These are phyloP conservation scores for Alloscopus bannaensis DNA, from an alignment of 2,888 invertebrate species.

Conservation along the genomic window DNA sequence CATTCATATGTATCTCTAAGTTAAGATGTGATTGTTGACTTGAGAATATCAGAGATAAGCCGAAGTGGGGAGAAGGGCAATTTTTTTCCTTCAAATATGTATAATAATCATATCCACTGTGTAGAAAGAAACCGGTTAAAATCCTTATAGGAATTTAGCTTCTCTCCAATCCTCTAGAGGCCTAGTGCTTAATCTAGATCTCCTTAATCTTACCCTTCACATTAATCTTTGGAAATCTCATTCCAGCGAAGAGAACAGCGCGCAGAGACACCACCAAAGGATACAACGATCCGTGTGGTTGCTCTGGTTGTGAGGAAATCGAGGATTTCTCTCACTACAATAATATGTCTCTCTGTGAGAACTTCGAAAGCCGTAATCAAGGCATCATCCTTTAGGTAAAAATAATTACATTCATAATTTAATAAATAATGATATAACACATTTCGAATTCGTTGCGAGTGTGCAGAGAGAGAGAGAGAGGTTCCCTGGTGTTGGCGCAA, in stretches of 20 bases:
- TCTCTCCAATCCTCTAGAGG: slow-evolving; percentile 51
- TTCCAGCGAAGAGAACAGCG: slow-evolving; percentile 39
- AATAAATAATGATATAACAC: slow-evolving; percentile 56
- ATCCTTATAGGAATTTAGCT: slow-evolving; percentile 65
- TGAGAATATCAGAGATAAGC: too few relatives aligned
- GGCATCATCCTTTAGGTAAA: too few relatives aligned
- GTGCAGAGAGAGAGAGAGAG: too few relatives aligned
- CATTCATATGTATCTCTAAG: slow-evolving; percentile 19
- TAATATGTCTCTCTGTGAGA: too few relatives aligned
- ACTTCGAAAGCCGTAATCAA: too few relatives aligned
- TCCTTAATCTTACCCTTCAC: slow-evolving; percentile 50
- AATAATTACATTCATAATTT: slow-evolving; percentile 63
- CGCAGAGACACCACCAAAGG: too few relatives aligned
- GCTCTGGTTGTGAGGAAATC: too few relatives aligned
- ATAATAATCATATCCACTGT: too few relatives aligned
- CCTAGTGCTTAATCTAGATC: slow-evolving; percentile 61
- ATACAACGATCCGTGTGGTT: too few relatives aligned
- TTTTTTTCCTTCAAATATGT: too few relatives aligned
- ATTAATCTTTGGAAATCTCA: slow-evolving; percentile 57
- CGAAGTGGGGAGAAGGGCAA: slow-evolving; percentile 39
- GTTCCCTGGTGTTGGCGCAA: slow-evolving; percentile 49
- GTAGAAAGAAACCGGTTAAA: slow-evolving; percentile 59
- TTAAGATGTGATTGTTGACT: slow-evolving; percentile 54
- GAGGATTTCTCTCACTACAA: too few relatives aligned
- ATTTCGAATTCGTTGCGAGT: slow-evolving; percentile 48